Base-by-base conservation (phyloP, 2,888 invertebrate genomes). In the Tetanocera ferruginea region DNA sequence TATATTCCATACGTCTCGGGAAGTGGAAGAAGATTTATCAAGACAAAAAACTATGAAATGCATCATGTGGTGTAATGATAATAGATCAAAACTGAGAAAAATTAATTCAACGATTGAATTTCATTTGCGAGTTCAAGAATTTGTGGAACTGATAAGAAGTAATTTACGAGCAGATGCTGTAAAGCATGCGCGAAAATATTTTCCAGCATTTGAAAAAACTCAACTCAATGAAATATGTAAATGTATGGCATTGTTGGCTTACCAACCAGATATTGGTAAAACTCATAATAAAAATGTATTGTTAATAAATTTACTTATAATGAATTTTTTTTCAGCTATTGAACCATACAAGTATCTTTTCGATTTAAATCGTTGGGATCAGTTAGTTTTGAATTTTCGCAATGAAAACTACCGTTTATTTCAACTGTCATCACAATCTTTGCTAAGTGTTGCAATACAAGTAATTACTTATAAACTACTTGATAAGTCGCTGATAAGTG, bases 41-140 rank as follows among this genome's bases (percentile, higher is more conserved):
- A 93, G 93, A 79, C 94, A 93, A 76, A 96, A 98, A 90, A 98
- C 98, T 0, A 91, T 92, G 2, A 95, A 97, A 88, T 98, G 98
- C 88, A 93, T 98, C 78, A 92, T 94, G 80, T 98, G 98, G 98
- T 98, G 98, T 90, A 95, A 96, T 86, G 98, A 98, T 88, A 98
- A 98, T 91, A 95, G 97, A 89, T 97, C 97, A 51, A 98, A 98
- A 88, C 92, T 98, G 80, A 92, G 98, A 76, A 98, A 98, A 91
- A 93, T 98, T 81, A 96, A 96, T 89, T 98, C 98, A 74, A 96
- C 94, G 76, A 95, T 99, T 92, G 99, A 99, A 90, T 97, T 98
- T 88, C 97, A 97, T 89, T 92, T 99, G 79, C 85, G 90, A 8
- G 89, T 90, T 31, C 90, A 98, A 91, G 98, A 98, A 89, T 98